Conservation (phyloP, 1,140 invertebrate species). For the Drosophila fuyamai region DNA sequence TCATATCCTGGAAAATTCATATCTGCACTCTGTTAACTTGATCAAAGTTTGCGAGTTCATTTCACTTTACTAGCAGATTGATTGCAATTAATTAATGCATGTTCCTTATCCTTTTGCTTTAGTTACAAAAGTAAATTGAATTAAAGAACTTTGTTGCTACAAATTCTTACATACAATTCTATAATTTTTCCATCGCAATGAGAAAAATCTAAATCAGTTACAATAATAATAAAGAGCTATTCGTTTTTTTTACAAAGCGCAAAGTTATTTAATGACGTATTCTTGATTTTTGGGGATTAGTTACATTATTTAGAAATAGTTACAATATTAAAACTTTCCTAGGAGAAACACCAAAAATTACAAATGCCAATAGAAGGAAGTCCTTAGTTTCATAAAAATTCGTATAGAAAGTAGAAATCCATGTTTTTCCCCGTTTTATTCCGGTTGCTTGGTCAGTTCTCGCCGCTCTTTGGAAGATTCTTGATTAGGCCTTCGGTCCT, state of each 20-base stretch:
- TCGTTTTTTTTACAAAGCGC: too few relatives aligned
- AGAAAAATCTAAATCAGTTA: too few relatives aligned
- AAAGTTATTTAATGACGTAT: too few relatives aligned
- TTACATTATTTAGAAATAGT: too few relatives aligned
- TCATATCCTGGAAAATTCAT: conserved; percentile 28
- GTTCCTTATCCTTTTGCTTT: background rate
- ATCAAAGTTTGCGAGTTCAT: conserved; percentile 13
- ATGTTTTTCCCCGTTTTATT: background rate
- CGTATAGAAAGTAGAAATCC: background rate
- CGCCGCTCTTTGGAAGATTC: background rate
- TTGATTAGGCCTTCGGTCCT: background rate
- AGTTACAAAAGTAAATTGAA: background rate
- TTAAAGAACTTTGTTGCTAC: too few relatives aligned
- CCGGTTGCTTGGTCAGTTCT: background rate
- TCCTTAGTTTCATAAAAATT: background rate
- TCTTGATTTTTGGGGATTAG: too few relatives aligned
- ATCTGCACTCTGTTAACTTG: conserved; percentile 20
- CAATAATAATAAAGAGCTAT: too few relatives aligned
- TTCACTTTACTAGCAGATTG: conserved; percentile 11
- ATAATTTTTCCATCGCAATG: too few relatives aligned
- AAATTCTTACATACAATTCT: too few relatives aligned
- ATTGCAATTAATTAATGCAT: conserved; percentile 9
- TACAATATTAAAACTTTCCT: too few relatives aligned
- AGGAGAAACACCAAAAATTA: too few relatives aligned
- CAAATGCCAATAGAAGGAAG: background rate